Percentiles rank a stretch among this genome's conserved stretches.
Evolutionary conservation across 2,797 vertebrate species (phyloP).

Genomic region (Sphaeramia orbicularis): DNA sequence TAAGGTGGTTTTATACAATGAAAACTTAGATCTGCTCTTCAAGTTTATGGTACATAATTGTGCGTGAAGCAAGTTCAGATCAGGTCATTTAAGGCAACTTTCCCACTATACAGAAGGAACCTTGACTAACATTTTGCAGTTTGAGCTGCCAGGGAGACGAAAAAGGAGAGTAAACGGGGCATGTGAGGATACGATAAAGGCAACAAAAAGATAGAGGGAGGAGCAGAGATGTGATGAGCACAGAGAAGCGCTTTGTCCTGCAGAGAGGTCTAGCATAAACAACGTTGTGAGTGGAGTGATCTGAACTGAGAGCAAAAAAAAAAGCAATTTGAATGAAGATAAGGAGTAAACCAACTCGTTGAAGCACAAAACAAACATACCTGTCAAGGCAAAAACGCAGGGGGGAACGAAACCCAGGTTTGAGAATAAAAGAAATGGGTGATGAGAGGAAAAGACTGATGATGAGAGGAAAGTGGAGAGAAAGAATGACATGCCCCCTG

Average conservation of each 20-base stretch:
- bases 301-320: conserved; percentile 7
- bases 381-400: conserved; percentile 22
- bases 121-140: conserved; percentile 1
- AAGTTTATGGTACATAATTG: neutral
- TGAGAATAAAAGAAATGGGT: conserved; percentile 32
- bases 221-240: conserved; percentile 8
- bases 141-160: conserved; percentile 20
- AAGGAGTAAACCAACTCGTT: conserved; percentile 20
- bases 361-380: conserved; percentile 32
- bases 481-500: conserved; percentile 54
- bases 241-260: conserved; percentile 7
- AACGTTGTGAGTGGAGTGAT: conserved; percentile 21
- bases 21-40: conserved; percentile 1
- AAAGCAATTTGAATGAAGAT: conserved; percentile 40
- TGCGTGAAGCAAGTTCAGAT: conserved; percentile 3
- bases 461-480: conserved; percentile 48
- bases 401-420: conserved; percentile 20
- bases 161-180: conserved; percentile 5
- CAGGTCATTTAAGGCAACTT: conserved; percentile 22
- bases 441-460: conserved; percentile 40
- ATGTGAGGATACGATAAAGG: conserved; percentile 26
- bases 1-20: neutral
- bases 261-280: conserved; percentile 6
- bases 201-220: conserved; percentile 29
- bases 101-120: neutral